Evolutionary conservation across 2,888 invertebrate species (phyloP).

Genomic region (Lypha dubia): DNA sequence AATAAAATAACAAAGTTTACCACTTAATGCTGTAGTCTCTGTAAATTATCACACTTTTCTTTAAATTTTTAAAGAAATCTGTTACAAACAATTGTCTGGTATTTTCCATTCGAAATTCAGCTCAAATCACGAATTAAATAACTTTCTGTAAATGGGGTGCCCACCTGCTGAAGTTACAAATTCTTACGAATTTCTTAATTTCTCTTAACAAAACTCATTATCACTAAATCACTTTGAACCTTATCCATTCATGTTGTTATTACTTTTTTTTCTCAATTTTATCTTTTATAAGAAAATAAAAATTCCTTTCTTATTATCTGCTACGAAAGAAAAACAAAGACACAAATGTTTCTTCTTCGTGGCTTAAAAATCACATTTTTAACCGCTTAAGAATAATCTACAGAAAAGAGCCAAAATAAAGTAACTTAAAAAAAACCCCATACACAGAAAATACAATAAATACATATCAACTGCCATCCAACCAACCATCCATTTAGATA

Average conservation of each 20-base stretch:
- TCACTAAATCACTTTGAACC: constrained; percentile 1
- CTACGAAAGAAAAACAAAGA: constrained; percentile 23
- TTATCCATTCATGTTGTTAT: constrained; percentile 20
- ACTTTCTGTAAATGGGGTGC: too few species aligned
- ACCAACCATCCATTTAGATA: constrained; percentile 60
- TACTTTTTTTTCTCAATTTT: constrained; percentile 21
- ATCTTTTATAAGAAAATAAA: constrained; percentile 38
- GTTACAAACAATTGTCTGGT: too few species aligned
- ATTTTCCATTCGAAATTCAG: too few species aligned
- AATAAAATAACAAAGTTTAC: too few species aligned
- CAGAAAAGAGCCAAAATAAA: constrained; percentile 1
- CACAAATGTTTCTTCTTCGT: constrained; percentile 4
- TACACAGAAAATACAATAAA: too few species aligned
- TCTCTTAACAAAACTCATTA: neutral
- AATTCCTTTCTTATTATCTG: constrained; percentile 50
- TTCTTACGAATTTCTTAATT: neutral
- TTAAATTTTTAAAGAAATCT: too few species aligned
- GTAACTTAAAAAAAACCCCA: neutral
- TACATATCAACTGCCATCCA: constrained; percentile 40
- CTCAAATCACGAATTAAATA: too few species aligned
- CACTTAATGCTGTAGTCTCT: too few species aligned
- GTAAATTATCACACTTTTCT: too few species aligned
- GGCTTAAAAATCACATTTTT: constrained; percentile 22
- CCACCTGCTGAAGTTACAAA: too few species aligned
- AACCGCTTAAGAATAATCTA: neutral